phyloP scores from a whole-genome alignment of 1,140 invertebrate genomes.

The Elysia chlorotica region DNA sequence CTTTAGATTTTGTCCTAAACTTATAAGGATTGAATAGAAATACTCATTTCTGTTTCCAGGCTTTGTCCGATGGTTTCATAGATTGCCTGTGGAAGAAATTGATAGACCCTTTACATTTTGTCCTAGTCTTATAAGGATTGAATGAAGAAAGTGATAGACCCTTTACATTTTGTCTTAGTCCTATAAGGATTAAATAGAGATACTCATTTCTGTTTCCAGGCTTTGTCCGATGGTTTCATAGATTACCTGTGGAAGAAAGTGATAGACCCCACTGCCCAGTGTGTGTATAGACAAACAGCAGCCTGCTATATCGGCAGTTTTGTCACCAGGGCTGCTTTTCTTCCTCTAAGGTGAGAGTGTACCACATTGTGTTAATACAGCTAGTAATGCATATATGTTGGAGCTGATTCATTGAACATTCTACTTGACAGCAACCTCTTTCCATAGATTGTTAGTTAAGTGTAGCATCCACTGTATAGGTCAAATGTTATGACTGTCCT shows the following conservation, averaged over 20 bases:
- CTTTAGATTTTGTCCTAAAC: no score
- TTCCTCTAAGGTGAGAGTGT: conserved; percentile 70
- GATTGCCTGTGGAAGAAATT: conserved; percentile 78
- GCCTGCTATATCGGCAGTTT: conserved; percentile 79
- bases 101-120: no score
- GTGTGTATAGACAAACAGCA: conserved; percentile 72
- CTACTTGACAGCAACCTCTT: neutral
- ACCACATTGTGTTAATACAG: conserved; percentile 25
- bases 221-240: conserved; percentile 72
- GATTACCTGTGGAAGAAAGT: conserved; percentile 78
- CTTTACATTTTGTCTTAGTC: no score
- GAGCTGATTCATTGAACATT: neutral
- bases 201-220: no score
- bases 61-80: conserved; percentile 72
- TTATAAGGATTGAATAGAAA: no score
- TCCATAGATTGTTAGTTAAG: neutral
- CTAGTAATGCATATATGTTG: neutral
- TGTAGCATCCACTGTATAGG: neutral
- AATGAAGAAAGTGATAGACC: no score
- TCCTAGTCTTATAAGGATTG: no score
- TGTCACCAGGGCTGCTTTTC: conserved; percentile 72
- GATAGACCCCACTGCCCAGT: conserved; percentile 69
- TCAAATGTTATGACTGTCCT: no score
- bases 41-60: no score
- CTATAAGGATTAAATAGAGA: no score